Percentiles rank a stretch among this genome's conserved stretches.
Conservation (phyloP, 2,113 vertebrate genomes). For the Bubo bubo region DNA sequence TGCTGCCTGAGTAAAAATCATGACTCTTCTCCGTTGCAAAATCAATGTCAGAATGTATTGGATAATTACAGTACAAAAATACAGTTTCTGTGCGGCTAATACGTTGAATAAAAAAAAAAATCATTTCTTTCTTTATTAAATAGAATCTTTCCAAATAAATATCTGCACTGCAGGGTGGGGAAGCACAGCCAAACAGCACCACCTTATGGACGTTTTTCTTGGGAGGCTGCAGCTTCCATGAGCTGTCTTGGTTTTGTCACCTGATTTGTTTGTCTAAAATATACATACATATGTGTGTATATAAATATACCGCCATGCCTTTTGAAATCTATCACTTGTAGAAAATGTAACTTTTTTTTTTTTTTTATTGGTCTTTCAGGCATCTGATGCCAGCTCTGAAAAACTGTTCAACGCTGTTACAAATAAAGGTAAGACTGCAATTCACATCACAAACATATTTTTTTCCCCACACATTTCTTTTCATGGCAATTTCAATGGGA, state of each 20-base stretch:
- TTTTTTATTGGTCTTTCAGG: conserved; percentile 80
- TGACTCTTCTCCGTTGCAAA: not conserved
- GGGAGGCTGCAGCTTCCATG: not conserved
- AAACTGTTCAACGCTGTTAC: conserved; percentile 93
- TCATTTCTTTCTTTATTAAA: conserved; percentile 29
- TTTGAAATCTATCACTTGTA: not conserved
- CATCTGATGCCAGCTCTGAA: conserved; percentile 94
- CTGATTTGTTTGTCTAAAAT: conserved; percentile 44
- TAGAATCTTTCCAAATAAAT: not conserved
- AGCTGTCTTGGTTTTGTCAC: not conserved
- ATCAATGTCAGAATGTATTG: not conserved
- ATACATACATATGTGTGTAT: not conserved
- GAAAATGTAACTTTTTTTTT: not conserved
- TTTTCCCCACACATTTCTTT: not conserved
- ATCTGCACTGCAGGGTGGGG: conserved; percentile 56
- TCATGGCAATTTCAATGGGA: conserved; percentile 47
- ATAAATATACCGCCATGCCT: not conserved
- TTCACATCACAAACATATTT: not conserved
- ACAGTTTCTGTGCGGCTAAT: conserved; percentile 51
- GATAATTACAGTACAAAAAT: conserved; percentile 34
- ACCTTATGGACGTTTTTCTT: conserved; percentile 77
- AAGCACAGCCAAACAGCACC: conserved; percentile 84
- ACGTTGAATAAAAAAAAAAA: conserved; percentile 42
- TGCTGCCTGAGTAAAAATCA: not conserved
- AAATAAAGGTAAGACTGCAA: conserved; percentile 88